A percentile compares a stretch with the other conserved stretches of the same genome.
phyloP scores from a whole-genome alignment of 2,888 invertebrate genomes.

The Cataglyphis altisquamis region DNA sequence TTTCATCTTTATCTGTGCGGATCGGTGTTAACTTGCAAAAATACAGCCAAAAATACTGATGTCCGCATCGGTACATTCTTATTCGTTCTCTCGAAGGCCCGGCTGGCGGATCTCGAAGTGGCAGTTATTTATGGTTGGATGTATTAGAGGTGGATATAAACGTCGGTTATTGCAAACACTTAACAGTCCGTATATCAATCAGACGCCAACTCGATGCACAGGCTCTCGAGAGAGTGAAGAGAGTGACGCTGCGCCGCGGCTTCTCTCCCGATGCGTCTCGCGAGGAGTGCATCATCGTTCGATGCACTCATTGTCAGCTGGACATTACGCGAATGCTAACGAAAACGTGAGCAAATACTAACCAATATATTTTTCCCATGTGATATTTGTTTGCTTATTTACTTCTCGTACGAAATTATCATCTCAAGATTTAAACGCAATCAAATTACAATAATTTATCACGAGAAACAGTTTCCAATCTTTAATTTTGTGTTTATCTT shows the following conservation, averaged over 20 bases:
- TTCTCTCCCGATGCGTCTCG: constrained; percentile 72
- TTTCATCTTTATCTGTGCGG: constrained; percentile 32
- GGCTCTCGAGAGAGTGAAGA: constrained; percentile 75
- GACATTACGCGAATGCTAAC: constrained; percentile 45
- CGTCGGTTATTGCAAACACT: constrained; percentile 86
- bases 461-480: not conserved
- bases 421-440: constrained; percentile 1
- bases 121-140: constrained; percentile 84
- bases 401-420: constrained; percentile 9
- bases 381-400: constrained; percentile 20
- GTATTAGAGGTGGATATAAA: constrained; percentile 85
- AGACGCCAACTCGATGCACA: constrained; percentile 81
- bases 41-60: constrained; percentile 39
- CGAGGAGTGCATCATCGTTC: constrained; percentile 62
- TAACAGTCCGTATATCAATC: constrained; percentile 86
- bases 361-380: constrained; percentile 64
- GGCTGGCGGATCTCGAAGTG: constrained; percentile 78
- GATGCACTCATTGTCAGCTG: constrained; percentile 47
- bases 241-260: constrained; percentile 73
- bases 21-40: constrained; percentile 18
- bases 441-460: not conserved
- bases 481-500: not conserved
- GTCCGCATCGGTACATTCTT: constrained; percentile 60
- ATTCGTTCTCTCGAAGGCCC: constrained; percentile 48
- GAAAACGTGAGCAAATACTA: constrained; percentile 63